Evolutionary conservation across 2,888 invertebrate genomes (phyloP), one percentile per base, ranked within the genome.

Genomic region (Epinotia bilunana): DNA sequence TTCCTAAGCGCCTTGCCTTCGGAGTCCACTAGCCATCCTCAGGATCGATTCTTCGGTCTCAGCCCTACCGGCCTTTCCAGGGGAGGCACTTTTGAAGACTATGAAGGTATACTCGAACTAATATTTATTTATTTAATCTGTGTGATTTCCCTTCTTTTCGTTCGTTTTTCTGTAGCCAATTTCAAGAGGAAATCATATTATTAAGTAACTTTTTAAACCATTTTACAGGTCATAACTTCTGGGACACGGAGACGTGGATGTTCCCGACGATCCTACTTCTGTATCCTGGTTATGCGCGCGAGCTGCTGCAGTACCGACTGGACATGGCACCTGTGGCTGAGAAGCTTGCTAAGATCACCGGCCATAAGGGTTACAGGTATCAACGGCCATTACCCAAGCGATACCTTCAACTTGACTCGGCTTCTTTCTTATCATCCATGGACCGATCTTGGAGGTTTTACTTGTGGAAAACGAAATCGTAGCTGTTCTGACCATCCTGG

Each of bases 211-310:
- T 61, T n/a, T 33, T 13, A 7, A 20, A 20, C 53, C 70, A 39
- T 5, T 60, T 82, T 86, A 76, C 90, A 92, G 95, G 95, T 16
- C 95, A 95, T 81, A 95, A 94, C 79, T 95, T 95, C 83, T 95
- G 95, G 95, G 95, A 95, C 78, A 95, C 95, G 0, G 95, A 95
- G 84, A 95, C 95, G 62, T 95, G 95, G 95, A 95, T 95, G 94
- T 92, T 95, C 69, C 95, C 95, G 0, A 87, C 91, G 0, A 94
- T 95, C 6, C 86, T 95, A 12, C 86, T 95, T 39, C 83, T 95
- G 7, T 91, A 95, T 62, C 94, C 94, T 0, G 81, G 86, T 6
- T 95, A 95, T 81, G 94, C 93, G 0, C 89, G 91, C 61, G 84
- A 87, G 16, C 83, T 95, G 55, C 86, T 95, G 0, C 91, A 94